Evolutionary conservation across 2,113 vertebrate genomes (phyloP), one percentile per base, ranked within the genome.

Genomic region (Dipodomys ordii): DNA sequence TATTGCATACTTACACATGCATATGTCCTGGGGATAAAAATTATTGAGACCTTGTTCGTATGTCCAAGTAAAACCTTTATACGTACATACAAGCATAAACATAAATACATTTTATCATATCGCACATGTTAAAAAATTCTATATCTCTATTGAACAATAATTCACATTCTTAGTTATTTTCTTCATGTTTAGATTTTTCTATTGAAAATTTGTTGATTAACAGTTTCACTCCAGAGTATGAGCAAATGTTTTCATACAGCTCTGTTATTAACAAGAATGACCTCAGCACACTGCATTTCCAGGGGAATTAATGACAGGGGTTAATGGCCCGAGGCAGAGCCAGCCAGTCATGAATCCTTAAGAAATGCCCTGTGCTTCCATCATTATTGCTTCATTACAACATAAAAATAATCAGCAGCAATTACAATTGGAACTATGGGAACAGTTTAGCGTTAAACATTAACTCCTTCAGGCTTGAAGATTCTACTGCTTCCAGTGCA

Each of bases 321-420:
- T 96, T 97, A 98, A 97, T 97, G 97, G 94, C 74, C 95, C 83
- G 1, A 97, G 86, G 95, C 96, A 96, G 97, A 97, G 72, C 65
- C 95, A 97, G 88, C 71, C 96, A 97, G 83, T 97, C 97, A 94
- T 96, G 97, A 97, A 97, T 97, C 89, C 97, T 93, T 88, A 74
- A 97, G 97, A 97, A 98, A 97, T 91, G 72, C 39, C 95, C 84
- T 83, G 46, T 91, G 78, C 92, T 97, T 97, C 94, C 96, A 97
- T 97, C 95, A 96, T 97, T 97, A 97, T 97, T 96, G 93, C 92
- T 97, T 97, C 97, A 95, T 97, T 97, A 97, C 96, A 96, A 96
- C 96, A 96, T 94, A 97, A 92, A 97, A 97, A 95, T 97, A 97
- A 97, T 97, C 96, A 97, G 94, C 76, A 91, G 85, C 95, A 96